phyloP scores from a whole-genome alignment of 2,113 vertebrate genomes.

The Callithrix jacchus region DNA sequence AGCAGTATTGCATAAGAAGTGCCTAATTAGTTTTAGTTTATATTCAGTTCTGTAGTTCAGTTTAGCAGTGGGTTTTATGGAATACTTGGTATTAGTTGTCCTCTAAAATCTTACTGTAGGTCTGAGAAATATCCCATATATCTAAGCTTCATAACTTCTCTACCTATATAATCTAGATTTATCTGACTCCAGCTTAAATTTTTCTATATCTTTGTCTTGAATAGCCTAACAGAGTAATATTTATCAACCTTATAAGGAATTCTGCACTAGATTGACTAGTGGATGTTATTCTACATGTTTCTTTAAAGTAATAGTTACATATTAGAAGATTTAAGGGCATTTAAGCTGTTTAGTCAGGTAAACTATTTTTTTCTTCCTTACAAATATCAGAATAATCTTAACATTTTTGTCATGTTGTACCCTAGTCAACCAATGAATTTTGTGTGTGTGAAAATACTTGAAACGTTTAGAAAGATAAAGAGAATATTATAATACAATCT shows the following conservation, averaged over 20 bases:
- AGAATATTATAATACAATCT: no score
- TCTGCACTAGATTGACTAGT: not conserved
- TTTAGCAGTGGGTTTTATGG: not conserved
- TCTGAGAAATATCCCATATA: not conserved
- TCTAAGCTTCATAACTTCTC: not conserved
- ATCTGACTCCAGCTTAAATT: not conserved
- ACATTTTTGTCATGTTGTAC: not conserved
- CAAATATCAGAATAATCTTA: not conserved
- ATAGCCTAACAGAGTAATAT: not conserved
- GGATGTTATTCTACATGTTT: not conserved
- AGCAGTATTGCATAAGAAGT: not conserved
- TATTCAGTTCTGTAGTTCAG: not conserved
- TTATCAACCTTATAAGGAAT: constrained; percentile 33
- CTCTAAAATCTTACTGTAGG: not conserved
- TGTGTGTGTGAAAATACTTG: no score
- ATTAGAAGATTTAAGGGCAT: constrained; percentile 7
- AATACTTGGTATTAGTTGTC: constrained; percentile 11
- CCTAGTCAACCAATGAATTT: not conserved
- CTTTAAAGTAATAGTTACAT: constrained; percentile 27
- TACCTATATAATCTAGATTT: not conserved
- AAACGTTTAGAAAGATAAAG: no score
- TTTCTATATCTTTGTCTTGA: constrained; percentile 28
- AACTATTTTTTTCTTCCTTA: not conserved
- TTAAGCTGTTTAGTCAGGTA: not conserved
- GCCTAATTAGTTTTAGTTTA: not conserved